These are phyloP conservation scores for Drosophila punjabiensis DNA, from an alignment of 1,140 invertebrate genomes.

Conservation along the genomic window DNA sequence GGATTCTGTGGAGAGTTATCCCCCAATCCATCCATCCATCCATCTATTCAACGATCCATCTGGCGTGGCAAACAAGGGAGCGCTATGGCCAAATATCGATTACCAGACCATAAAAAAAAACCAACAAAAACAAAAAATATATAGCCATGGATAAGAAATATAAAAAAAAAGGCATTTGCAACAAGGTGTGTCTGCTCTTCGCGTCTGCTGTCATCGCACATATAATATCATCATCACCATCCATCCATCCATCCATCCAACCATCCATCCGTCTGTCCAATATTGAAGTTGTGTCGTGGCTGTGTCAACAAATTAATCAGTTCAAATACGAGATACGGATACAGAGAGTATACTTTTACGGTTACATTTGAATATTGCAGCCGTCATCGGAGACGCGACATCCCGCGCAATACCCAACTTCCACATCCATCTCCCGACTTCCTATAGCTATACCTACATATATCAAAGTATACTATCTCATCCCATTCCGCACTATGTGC, in stretches of 20 bases:
- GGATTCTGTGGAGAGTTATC: constrained; percentile 9
- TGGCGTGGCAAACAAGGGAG: constrained; percentile 48
- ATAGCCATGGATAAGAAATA: constrained; percentile 7
- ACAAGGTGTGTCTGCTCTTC: constrained; percentile 63
- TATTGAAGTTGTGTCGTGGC: constrained; percentile 38
- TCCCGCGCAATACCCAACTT: constrained; percentile 37
- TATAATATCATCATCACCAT: constrained; percentile 32
- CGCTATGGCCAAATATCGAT: constrained; percentile 55
- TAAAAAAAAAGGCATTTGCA: constrained; percentile 35
- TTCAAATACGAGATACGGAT: constrained; percentile 74
- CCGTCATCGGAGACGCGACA: constrained; percentile 27
- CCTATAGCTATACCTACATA: constrained; percentile 6
- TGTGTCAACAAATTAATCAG: constrained; percentile 80
- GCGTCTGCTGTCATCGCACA: constrained; percentile 41
- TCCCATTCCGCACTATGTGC: constrained; percentile 13
- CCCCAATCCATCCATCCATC: background rate
- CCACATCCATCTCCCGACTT: constrained; percentile 33
- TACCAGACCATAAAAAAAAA: constrained; percentile 37
- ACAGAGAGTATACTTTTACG: constrained; percentile 37
- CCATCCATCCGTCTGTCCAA: background rate
- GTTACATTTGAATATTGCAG: constrained; percentile 70
- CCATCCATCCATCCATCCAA: constrained; percentile 13
- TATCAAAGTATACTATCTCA: constrained; percentile 11
- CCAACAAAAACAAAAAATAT: background rate
- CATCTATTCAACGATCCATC: constrained; percentile 23